Base-by-base conservation (phyloP, 2,888 invertebrate species). In the Pheosia tremula region DNA sequence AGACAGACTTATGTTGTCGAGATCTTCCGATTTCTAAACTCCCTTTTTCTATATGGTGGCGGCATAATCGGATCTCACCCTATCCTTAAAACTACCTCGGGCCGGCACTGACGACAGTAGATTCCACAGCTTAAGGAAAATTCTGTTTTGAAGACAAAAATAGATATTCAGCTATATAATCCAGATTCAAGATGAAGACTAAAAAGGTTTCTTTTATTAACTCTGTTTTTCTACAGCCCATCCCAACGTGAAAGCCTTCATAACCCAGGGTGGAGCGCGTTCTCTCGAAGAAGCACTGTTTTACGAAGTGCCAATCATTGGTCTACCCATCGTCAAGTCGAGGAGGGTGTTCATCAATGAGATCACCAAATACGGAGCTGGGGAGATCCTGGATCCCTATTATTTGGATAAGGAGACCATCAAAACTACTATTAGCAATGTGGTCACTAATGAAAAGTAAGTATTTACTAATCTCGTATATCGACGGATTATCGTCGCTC, bases 241-340 rank as follows among this genome's bases (percentile, higher is more conserved):
- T 76, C 90, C 88, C 24, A 92, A 93, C 63, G 73, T 91, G 0
- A 93, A 89, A 75, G 90, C 83, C 0, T 92, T 93, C 64, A 83
- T 93, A 57, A 93, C 93, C 0, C 87, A 90, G 59, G 93, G 93
- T 53, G 93, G 93, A 10, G 68, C 85, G 3, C 84, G 93, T 3
- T 93, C 93, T n/a, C 74, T 93, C 8, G 93, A 93, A 79, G 93
- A 93, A 79, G 91, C 93, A 0, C 61, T 93, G 3, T 93, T 86
- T 67, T 92, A 90, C 67, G 79, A 83, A 77, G 89, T 91, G 3
- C 93, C 93, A 4, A 86, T 93, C 39, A 75, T 93, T 13, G 93
- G 92, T 5, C 78, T 93, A 6, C 93, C 93, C 5, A 75, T 87
- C 11, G 68, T 90, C 6, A 86, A 80, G 55, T 85, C 90, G 5